A percentile compares a stretch with the other conserved stretches of the same genome.
phyloP scores from a whole-genome alignment of 2,113 vertebrate genomes.

The Oryzias melastigma region DNA sequence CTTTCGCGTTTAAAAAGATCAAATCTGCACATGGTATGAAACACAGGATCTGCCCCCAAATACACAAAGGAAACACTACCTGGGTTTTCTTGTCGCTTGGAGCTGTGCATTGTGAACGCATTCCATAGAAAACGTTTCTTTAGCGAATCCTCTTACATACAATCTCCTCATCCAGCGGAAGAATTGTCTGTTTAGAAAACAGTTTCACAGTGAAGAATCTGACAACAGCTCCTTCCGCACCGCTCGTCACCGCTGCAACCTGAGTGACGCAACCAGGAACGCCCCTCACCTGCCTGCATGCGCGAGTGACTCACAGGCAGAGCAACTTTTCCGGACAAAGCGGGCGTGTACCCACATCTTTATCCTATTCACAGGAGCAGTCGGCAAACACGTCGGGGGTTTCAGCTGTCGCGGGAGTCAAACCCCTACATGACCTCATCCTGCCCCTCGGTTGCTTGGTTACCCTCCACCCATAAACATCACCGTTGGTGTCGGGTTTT shows the following conservation, averaged over 20 bases:
- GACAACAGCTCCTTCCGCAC: constrained; percentile 54
- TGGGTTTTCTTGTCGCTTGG: constrained; percentile 19
- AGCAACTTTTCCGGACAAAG: constrained; percentile 33
- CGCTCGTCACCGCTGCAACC: constrained; percentile 42
- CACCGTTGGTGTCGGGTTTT: constrained; percentile 35
- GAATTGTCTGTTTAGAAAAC: constrained; percentile 13
- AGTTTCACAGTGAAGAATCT: constrained; percentile 10
- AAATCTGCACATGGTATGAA: not conserved
- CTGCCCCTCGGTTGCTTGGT: constrained; percentile 36
- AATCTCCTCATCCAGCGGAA: constrained; percentile 15
- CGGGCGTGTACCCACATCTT: constrained; percentile 41
- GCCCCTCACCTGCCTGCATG: constrained; percentile 57
- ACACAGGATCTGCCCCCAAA: constrained; percentile 21
- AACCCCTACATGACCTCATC: constrained; percentile 46
- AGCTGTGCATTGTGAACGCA: constrained; percentile 33
- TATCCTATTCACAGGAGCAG: constrained; percentile 46
- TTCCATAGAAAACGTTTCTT: constrained; percentile 23
- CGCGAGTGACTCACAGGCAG: constrained; percentile 8
- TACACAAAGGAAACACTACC: constrained; percentile 29
- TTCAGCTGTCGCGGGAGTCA: constrained; percentile 18
- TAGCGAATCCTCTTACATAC: constrained; percentile 12
- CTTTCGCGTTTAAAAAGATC: not conserved
- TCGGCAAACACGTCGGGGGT: constrained; percentile 5
- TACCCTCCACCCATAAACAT: constrained; percentile 46
- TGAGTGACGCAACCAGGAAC: constrained; percentile 55